phyloP scores from a whole-genome alignment of 2,113 vertebrate species.

The Pangasianodon hypophthalmus region DNA sequence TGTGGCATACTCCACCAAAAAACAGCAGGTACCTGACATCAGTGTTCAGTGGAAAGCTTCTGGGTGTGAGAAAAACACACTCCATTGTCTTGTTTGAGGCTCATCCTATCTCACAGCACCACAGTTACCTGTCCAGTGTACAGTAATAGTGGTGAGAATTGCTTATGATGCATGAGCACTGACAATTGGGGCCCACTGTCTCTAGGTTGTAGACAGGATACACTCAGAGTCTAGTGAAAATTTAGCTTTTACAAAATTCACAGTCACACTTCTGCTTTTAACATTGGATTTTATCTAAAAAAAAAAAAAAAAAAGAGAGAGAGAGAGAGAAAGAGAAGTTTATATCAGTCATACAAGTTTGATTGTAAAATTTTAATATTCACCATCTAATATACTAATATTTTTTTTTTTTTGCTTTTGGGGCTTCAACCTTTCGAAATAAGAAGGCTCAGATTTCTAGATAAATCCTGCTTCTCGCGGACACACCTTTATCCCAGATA shows the following conservation, averaged over 20 bases:
- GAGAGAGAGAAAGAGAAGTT: neutral
- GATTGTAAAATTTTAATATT: neutral
- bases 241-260: neutral
- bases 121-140: constrained; percentile 1
- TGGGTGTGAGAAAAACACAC: constrained; percentile 53
- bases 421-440: neutral
- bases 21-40: constrained; percentile 42
- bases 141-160: neutral
- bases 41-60: constrained; percentile 17
- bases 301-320: no score
- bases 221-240: neutral
- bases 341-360: neutral
- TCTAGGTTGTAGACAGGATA: neutral
- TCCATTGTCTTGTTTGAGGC: constrained; percentile 31
- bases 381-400: neutral
- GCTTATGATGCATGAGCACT: neutral
- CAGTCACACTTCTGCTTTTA: neutral
- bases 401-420: neutral
- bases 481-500: constrained; percentile 58
- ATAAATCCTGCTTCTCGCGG: constrained; percentile 17
- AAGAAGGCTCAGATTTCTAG: constrained; percentile 8
- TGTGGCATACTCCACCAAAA: constrained; percentile 69
- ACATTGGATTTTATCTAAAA: neutral
- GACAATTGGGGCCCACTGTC: neutral
- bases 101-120: constrained; percentile 9